These are phyloP conservation scores for Euura saliciscinereae DNA, from an alignment of 1,140 invertebrate species.

Conservation along the genomic window DNA sequence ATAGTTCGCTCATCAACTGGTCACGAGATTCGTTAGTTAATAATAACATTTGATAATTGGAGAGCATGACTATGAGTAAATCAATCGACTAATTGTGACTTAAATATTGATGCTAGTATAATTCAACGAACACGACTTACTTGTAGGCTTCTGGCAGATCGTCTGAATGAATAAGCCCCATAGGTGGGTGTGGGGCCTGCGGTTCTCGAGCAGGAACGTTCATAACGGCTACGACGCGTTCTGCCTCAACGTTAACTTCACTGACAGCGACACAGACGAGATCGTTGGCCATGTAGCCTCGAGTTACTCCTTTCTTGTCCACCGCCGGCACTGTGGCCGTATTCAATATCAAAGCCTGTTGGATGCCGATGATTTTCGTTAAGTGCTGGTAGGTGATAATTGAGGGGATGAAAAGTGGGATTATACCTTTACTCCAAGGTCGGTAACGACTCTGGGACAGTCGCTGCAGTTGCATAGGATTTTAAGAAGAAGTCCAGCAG, in stretches of 20 bases:
- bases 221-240: constrained; percentile 88
- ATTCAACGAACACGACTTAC: constrained; percentile 64
- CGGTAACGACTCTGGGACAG: constrained; percentile 77
- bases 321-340: constrained; percentile 70
- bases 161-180: constrained; percentile 83
- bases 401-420: neutral
- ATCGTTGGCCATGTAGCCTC: constrained; percentile 81
- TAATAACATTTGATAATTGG: neutral
- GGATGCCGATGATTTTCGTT: neutral
- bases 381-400: neutral
- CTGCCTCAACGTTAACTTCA: constrained; percentile 83
- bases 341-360: constrained; percentile 57
- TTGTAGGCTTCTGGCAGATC: constrained; percentile 87
- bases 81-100: neutral
- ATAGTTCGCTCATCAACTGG: no score
- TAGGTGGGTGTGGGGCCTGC: constrained; percentile 70
- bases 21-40: no score
- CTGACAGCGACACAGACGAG: constrained; percentile 87
- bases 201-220: constrained; percentile 75
- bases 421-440: constrained; percentile 80
- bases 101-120: no score
- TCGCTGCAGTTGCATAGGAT: constrained; percentile 82
- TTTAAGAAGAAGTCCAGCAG: constrained; percentile 78
- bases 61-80: neutral
- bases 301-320: constrained; percentile 81